Base-by-base conservation (phyloP, 2,888 invertebrate species). In the Conops quadrifasciatus region DNA sequence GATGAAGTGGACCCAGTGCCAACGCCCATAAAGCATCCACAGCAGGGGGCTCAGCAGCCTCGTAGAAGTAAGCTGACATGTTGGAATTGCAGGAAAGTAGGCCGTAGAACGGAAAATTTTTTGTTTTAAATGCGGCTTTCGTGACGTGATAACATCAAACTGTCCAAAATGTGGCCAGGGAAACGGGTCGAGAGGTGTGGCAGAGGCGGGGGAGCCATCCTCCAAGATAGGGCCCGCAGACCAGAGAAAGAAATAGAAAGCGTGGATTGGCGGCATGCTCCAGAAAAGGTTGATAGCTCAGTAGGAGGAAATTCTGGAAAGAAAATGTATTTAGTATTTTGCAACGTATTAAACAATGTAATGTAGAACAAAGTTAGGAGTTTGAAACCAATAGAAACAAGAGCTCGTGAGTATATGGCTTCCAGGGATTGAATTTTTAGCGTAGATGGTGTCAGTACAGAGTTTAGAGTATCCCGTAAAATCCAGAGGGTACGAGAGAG, bases 111-210 rank as follows among this genome's bases (percentile, higher is more conserved):
- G 51, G 15, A 51, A 28, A 16, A 65, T 65, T 13, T 62, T 30
- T 19, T 62, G 60, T 19, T 28, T 47, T 64, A 64, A 64, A 49
- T 64, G n/a, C 26, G 64, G 64, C 5, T 15, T 24, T 1, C 28
- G 0, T 2, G 26, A 51, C 5, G 30, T 28, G 0, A 65, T 65
- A 5, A 65, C 65, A 16, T 30, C 51, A 7, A 65, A 65, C n/a
- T 65, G 65, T 28, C 65, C 65, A 11, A 65, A 24, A 26, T 65
- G 65, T 3, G 11, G 19, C n/a, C 1, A n/a, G 65, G 51, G 51
- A 49, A 51, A 65, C 51, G 65, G 3, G 26, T 16, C 5, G 51
- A 65, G 51, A 30, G 11, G 26, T 24, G 49, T 28, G 65, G 21
- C 30, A 30, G 2, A 21, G 28, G 51, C 65, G 51, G 49, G 16